Base-by-base conservation (phyloP, 2,797 vertebrate genomes). In the Girardinus metallicus region DNA sequence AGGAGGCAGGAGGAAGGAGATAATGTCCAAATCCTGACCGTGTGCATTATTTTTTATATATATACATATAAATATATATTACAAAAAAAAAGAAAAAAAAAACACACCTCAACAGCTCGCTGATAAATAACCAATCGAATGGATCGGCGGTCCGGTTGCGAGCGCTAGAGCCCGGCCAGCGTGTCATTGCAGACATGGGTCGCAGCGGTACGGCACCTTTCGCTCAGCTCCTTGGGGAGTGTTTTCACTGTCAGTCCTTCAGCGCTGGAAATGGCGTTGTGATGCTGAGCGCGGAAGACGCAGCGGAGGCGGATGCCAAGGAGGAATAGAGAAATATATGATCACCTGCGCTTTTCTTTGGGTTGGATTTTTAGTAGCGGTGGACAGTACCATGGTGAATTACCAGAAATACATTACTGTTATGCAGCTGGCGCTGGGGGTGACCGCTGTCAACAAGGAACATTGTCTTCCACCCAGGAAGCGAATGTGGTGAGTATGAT, bases 341-440 rank as follows among this genome's bases (percentile, higher is more conserved):
- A 94, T 97, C 96, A 97, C 97, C 97, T 97, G 96, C 96, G 97
- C 96, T 97, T 97, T 95, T 95, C 92, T 95, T 95, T 93, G 93
- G 92, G 92, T 92, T 94, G 95, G 96, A 95, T 95, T 93, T 92
- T 96, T 96, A 95, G 97, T 96, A 96, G 96, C 96, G 96, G 96
- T 95, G 95, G 97, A 96, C 97, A 96, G 96, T 96, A 99, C 95
- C 95, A 96, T 96, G 96, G 96, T 99, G 98, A 99, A 99, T 96
- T 99, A 99, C 95, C 98, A 99, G 97, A 99, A 99, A 96, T 99
- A 99, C 96, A 98, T 99, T 96, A 99, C 98, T 96, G 97, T 99
- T 95, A 97, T 99, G 97, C 98, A 99, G 97, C 97, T 99, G 97
- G 98, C 98, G 96, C 96, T 99, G 95, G 98, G 98, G 96, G 97